Percentiles rank a stretch among this genome's conserved stretches.
Conservation (phyloP, 2,113 vertebrate genomes). For the Hylia prasina region DNA sequence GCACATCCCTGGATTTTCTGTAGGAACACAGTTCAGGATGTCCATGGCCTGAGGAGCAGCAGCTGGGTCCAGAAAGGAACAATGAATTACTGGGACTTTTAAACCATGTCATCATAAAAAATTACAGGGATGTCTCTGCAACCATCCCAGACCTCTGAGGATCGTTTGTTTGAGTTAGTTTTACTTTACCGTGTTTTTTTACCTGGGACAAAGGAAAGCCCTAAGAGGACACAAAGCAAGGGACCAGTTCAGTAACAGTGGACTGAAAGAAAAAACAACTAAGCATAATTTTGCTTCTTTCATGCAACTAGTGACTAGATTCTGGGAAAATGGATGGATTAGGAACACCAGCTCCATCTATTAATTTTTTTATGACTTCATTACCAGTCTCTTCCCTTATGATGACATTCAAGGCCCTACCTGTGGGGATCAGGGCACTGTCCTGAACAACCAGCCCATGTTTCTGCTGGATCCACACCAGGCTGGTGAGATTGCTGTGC, state of each 20-base stretch:
- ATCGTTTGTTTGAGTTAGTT: not conserved
- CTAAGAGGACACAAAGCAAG: not conserved
- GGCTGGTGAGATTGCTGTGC: not conserved
- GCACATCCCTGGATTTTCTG: not conserved
- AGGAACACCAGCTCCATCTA: not conserved
- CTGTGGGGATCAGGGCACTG: not conserved
- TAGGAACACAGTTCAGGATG: not conserved
- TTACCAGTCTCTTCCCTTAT: not conserved
- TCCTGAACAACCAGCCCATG: not conserved
- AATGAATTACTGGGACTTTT: not conserved
- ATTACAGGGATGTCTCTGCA: not conserved
- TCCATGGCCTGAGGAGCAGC: not conserved
- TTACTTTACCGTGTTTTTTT: not conserved
- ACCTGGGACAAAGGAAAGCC: not conserved
- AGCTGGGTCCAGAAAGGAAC: not conserved
- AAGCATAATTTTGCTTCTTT: not conserved
- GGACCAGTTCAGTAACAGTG: rapidly evolving
- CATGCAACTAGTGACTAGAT: not conserved
- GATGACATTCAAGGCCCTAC: not conserved
- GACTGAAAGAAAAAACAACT: not conserved
- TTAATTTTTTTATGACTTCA: not conserved
- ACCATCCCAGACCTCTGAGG: not conserved
- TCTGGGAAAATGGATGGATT: not conserved
- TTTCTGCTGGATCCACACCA: not conserved
- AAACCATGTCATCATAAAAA: rapidly evolving